These are phyloP conservation scores for Pleuronectes platessa DNA, from an alignment of 2,113 vertebrate genomes.

Conservation along the genomic window DNA sequence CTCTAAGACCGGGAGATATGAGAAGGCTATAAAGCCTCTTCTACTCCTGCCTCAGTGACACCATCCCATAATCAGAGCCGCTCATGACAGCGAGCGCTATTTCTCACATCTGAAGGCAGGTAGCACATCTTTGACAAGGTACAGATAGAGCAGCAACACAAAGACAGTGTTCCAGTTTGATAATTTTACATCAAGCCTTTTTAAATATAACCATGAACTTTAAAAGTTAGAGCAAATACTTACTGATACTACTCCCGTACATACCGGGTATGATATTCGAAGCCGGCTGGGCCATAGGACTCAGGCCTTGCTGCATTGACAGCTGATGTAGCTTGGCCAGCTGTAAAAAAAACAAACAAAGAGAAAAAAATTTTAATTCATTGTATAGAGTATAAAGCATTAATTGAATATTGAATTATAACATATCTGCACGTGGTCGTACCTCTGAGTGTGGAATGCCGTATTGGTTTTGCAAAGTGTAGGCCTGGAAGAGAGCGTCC, in stretches of 20 bases:
- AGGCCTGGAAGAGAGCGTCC: constrained; percentile 84
- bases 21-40: constrained; percentile 34
- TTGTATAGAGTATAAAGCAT: constrained; percentile 9
- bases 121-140: constrained; percentile 13
- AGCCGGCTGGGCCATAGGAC: constrained; percentile 84
- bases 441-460: constrained; percentile 95
- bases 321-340: constrained; percentile 95
- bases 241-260: constrained; percentile 53
- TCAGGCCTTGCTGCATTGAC: constrained; percentile 89
- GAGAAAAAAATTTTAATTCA: not conserved
- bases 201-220: not conserved
- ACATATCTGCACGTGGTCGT: constrained; percentile 46
- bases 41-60: constrained; percentile 44
- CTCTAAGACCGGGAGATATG: constrained; percentile 33
- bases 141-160: constrained; percentile 8
- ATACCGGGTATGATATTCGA: constrained; percentile 85
- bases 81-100: constrained; percentile 35
- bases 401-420: constrained; percentile 10
- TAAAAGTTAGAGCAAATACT: not conserved
- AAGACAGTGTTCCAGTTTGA: not conserved
- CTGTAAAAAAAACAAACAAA: constrained; percentile 70
- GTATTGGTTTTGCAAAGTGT: constrained; percentile 94
- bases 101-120: constrained; percentile 31
- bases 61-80: constrained; percentile 41
- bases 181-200: not conserved